Percentiles rank a stretch among this genome's conserved stretches.
phyloP scores from a whole-genome alignment of 1,140 invertebrate genomes.

The Oedothorax gibbosus region DNA sequence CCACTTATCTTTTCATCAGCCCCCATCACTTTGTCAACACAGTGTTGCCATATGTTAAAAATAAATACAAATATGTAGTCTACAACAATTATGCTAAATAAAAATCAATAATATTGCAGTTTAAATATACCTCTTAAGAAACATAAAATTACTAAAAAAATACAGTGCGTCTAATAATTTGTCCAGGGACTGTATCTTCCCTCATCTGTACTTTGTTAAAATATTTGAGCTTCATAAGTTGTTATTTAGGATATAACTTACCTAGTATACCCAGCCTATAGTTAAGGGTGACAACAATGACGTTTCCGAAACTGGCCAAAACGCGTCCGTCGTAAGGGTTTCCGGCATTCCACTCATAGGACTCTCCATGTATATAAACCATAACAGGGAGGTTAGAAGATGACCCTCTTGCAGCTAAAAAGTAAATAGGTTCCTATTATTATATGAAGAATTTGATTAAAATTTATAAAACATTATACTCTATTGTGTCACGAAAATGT shows the following conservation, averaged over 20 bases:
- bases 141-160: too few species aligned
- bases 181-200: too few species aligned
- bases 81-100: too few species aligned
- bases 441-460: not conserved
- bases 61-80: too few species aligned
- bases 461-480: not conserved
- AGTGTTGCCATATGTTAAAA: too few species aligned
- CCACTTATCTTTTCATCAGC: too few species aligned
- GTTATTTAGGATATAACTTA: slow-evolving; percentile 71
- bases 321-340: slow-evolving; percentile 96
- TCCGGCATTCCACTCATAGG: slow-evolving; percentile 95
- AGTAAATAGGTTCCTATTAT: not conserved
- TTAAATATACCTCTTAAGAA: too few species aligned
- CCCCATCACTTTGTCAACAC: too few species aligned
- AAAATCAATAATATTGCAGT: too few species aligned
- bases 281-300: slow-evolving; percentile 97
- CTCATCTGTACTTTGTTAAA: too few species aligned
- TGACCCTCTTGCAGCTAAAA: slow-evolving; percentile 18
- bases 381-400: slow-evolving; percentile 78
- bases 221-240: too few species aligned
- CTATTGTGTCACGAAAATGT: not conserved
- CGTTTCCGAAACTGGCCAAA: slow-evolving; percentile 89
- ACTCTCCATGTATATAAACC: slow-evolving; percentile 96
- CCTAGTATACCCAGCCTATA: slow-evolving; percentile 95
- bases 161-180: too few species aligned